Percentiles rank a stretch among this genome's conserved stretches.
phyloP scores from a whole-genome alignment of 2,888 invertebrate genomes.

The Cremastobaeus sp. region DNA sequence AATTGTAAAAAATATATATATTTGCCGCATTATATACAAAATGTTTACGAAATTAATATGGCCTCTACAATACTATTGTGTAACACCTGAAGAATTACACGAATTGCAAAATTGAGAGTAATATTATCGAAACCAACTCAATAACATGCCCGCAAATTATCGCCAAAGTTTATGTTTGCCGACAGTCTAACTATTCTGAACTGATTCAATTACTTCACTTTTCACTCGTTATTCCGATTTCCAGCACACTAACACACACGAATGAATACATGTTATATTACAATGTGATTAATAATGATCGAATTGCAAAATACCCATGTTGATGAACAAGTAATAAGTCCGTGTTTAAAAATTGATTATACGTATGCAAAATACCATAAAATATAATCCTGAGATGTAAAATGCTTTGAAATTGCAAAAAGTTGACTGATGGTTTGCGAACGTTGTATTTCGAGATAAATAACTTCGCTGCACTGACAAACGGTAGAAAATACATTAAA shows the following conservation, averaged over 20 bases:
- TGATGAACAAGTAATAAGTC: slow-evolving; percentile 18
- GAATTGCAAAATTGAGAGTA: slow-evolving; percentile 13
- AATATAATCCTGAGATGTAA: slow-evolving; percentile 60
- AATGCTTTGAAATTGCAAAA: slow-evolving; percentile 56
- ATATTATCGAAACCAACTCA: not conserved
- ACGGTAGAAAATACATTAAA: slow-evolving; percentile 51
- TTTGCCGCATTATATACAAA: slow-evolving; percentile 23
- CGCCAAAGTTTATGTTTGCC: slow-evolving; percentile 5
- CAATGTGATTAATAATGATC: slow-evolving; percentile 58
- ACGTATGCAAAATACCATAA: slow-evolving; percentile 51
- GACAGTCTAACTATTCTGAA: slow-evolving; percentile 1
- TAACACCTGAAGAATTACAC: not conserved
- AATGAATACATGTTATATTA: slow-evolving; percentile 55
- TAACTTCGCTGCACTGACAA: slow-evolving; percentile 52
- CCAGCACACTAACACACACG: slow-evolving; percentile 38
- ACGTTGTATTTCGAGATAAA: slow-evolving; percentile 50
- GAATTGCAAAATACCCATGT: slow-evolving; percentile 20
- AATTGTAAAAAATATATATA: slow-evolving; percentile 22
- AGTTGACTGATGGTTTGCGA: slow-evolving; percentile 45
- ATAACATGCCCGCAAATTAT: no score
- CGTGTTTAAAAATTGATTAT: slow-evolving; percentile 14
- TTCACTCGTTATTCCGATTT: not conserved
- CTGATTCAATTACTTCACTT: slow-evolving; percentile 52
- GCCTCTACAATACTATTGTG: slow-evolving; percentile 6
- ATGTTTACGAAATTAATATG: slow-evolving; percentile 5